phyloP scores from a whole-genome alignment of 2,888 invertebrate species.

The Amphiduros pacificus region DNA sequence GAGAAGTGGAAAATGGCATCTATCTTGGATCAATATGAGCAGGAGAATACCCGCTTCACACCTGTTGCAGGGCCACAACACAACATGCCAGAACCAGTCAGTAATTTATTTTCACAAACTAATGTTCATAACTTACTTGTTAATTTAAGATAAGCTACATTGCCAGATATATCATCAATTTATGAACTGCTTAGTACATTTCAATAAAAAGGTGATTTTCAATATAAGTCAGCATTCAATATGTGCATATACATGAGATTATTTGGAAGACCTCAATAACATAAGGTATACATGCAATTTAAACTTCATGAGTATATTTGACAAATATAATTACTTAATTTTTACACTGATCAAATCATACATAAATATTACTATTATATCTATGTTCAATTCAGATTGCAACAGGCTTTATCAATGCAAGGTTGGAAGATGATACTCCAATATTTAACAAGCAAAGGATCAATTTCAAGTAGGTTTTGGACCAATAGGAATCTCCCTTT shows the following conservation, averaged over 20 bases:
- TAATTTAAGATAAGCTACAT: no score
- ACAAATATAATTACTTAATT: background rate
- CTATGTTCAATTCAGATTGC: conserved; percentile 38
- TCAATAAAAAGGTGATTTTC: no score
- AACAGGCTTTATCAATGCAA: conserved; percentile 54
- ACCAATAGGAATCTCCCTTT: no score
- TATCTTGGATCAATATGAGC: conserved; percentile 82
- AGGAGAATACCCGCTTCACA: no score
- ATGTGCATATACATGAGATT: no score
- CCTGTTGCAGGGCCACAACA: conserved; percentile 39
- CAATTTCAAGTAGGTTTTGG: conserved; percentile 48
- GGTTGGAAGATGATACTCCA: conserved; percentile 67
- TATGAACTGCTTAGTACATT: no score
- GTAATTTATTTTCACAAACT: conserved; percentile 21
- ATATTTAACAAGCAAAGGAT: conserved; percentile 78
- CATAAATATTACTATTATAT: no score
- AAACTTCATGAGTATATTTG: background rate
- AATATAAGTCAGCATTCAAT: no score
- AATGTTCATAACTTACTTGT: no score
- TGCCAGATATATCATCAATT: no score
- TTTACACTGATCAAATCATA: background rate
- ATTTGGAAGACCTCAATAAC: no score
- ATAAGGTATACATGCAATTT: no score
- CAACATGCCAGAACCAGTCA: conserved; percentile 46
- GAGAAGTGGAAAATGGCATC: conserved; percentile 69